Percentiles rank a stretch among this genome's conserved stretches.
Evolutionary conservation across 2,888 invertebrate species (phyloP).

Genomic region (Tineola bisselliella): DNA sequence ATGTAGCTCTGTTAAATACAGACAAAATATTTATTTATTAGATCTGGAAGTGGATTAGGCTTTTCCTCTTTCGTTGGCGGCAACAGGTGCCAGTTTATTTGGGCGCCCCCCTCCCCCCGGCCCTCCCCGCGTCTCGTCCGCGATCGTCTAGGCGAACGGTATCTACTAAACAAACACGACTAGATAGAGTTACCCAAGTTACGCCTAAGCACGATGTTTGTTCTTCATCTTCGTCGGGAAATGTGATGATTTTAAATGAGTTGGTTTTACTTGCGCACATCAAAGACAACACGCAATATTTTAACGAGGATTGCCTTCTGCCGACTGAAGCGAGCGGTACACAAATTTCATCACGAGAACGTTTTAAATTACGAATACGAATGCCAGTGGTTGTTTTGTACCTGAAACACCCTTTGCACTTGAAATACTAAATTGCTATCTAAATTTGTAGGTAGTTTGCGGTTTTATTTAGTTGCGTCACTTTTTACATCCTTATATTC

Average conservation of each 20-base stretch:
- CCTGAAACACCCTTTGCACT: not conserved
- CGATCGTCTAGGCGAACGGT: conserved; percentile 3
- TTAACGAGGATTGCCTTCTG: not conserved
- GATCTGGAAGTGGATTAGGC: conserved; percentile 5
- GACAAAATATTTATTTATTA: not conserved
- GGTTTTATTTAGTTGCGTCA: no score
- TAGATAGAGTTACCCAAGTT: conserved; percentile 14
- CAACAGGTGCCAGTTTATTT: conserved; percentile 14
- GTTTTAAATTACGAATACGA: not conserved
- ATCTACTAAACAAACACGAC: conserved; percentile 13
- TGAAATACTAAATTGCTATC: not conserved
- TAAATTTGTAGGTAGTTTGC: not conserved
- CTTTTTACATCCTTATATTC: no score
- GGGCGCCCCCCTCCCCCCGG: not conserved
- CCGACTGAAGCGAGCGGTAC: not conserved
- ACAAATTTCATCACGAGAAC: not conserved
- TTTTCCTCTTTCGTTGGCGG: not conserved
- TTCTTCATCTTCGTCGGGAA: not conserved
- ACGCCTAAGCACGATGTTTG: conserved; percentile 12
- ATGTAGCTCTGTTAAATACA: not conserved
- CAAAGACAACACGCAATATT: conserved; percentile 6
- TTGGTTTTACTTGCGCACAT: conserved; percentile 7
- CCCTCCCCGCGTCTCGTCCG: not conserved
- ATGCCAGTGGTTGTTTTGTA: not conserved
- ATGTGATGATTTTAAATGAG: conserved; percentile 14